Conservation (phyloP, 1,140 invertebrate genomes). For the Brachionus manjavacas region DNA sequence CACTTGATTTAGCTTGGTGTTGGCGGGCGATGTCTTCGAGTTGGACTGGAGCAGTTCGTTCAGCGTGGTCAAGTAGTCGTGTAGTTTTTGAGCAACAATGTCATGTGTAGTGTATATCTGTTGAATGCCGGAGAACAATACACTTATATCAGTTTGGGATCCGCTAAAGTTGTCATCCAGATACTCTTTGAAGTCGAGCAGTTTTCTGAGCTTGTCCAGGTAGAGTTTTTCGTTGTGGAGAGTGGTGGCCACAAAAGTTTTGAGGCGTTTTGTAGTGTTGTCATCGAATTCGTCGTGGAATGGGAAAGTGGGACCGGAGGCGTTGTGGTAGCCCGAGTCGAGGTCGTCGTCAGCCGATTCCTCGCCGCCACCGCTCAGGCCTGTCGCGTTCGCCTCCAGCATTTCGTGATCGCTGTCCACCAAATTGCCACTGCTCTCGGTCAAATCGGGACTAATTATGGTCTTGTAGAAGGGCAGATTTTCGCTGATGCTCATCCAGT, state of each 20-base stretch:
- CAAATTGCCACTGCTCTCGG: conserved; percentile 6
- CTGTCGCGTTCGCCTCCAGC: background rate
- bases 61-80: conserved; percentile 16
- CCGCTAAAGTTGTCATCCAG: conserved; percentile 22
- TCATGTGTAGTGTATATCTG: conserved; percentile 32
- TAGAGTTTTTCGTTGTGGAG: conserved; percentile 27
- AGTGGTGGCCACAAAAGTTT: conserved; percentile 22
- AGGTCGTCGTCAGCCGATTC: conserved; percentile 36
- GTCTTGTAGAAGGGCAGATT: background rate
- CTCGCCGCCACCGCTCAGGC: conserved; percentile 9
- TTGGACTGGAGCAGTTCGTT: background rate
- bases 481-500: conserved; percentile 32
- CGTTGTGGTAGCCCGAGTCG: background rate
- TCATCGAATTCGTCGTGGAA: conserved; percentile 8
- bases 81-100: conserved; percentile 29
- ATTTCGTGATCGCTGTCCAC: conserved; percentile 36
- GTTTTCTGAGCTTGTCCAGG: conserved; percentile 2
- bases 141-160: conserved; percentile 29
- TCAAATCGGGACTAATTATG: background rate
- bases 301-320: background rate
- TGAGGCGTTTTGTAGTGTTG: background rate
- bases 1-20: background rate
- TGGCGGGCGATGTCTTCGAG: background rate
- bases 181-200: conserved; percentile 31
- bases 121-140: conserved; percentile 22